phyloP scores from a whole-genome alignment of 1,140 invertebrate genomes.

The Arion vulgaris region DNA sequence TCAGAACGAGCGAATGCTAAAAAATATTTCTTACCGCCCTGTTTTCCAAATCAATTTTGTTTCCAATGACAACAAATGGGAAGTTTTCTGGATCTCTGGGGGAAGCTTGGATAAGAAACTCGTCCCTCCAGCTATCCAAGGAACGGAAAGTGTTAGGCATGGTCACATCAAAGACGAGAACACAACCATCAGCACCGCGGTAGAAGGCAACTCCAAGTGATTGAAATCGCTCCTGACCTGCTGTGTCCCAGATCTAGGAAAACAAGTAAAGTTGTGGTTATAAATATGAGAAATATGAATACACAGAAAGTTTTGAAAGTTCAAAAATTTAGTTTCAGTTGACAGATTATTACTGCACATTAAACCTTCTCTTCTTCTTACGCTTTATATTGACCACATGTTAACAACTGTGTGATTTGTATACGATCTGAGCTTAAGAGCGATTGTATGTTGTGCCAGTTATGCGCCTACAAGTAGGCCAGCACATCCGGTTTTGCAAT shows the following conservation, averaged over 20 bases:
- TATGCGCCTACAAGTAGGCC: too few relatives aligned
- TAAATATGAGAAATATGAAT: too few relatives aligned
- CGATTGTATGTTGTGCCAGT: too few relatives aligned
- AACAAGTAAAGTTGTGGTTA: not conserved
- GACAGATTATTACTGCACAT: too few relatives aligned
- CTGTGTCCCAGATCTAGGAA: slow-evolving; percentile 98
- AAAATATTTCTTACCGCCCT: slow-evolving; percentile 81
- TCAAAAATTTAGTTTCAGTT: too few relatives aligned
- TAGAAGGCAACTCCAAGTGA: slow-evolving; percentile 98
- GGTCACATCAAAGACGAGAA: slow-evolving; percentile 98
- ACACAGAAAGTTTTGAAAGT: too few relatives aligned
- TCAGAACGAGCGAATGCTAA: too few relatives aligned
- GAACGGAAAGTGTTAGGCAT: slow-evolving; percentile 98
- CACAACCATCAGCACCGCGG: slow-evolving; percentile 99
- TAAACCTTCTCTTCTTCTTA: too few relatives aligned
- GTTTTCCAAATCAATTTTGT: slow-evolving; percentile 98
- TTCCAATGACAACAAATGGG: slow-evolving; percentile 98
- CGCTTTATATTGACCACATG: too few relatives aligned
- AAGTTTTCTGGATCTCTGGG: slow-evolving; percentile 99
- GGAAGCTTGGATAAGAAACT: slow-evolving; percentile 96
- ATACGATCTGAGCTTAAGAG: too few relatives aligned
- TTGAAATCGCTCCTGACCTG: slow-evolving; percentile 97
- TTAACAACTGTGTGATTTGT: too few relatives aligned
- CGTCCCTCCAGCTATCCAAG: slow-evolving; percentile 98
- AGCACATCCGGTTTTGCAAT: too few relatives aligned